Percentiles rank a stretch among this genome's conserved stretches.
phyloP scores from a whole-genome alignment of 2,113 vertebrate species.

The Crotophaga sulcirostris region DNA sequence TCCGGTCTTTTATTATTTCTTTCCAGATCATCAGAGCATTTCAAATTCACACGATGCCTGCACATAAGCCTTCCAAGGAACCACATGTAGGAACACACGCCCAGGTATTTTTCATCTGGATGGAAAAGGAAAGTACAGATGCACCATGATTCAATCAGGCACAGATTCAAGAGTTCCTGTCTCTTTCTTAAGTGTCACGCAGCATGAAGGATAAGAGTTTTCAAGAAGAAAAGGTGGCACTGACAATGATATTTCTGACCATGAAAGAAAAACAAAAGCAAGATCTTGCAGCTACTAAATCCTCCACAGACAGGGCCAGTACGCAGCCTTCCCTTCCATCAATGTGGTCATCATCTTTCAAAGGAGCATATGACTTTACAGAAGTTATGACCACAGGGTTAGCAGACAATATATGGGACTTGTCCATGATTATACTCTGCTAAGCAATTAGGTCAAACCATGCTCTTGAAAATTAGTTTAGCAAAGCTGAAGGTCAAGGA shows the following conservation, averaged over 20 bases:
- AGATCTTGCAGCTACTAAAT: background rate
- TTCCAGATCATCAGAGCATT: background rate
- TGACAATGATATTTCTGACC: background rate
- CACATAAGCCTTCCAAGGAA: background rate
- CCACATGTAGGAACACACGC: background rate
- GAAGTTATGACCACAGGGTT: constrained; percentile 11
- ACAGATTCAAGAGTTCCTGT: background rate
- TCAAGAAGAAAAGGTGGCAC: background rate
- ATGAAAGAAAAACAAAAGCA: background rate
- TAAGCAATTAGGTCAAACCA: constrained; percentile 63
- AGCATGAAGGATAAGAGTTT: background rate
- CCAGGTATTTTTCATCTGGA: background rate
- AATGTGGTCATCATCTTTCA: background rate
- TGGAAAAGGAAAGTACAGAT: background rate
- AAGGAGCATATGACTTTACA: background rate
- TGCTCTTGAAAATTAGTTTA: constrained; percentile 50
- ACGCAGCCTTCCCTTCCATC: background rate
- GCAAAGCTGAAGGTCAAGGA: constrained; percentile 26
- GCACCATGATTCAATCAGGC: background rate
- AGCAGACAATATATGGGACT: background rate
- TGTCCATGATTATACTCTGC: constrained; percentile 23
- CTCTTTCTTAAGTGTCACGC: background rate
- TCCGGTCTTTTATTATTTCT: background rate
- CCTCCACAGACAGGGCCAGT: background rate
- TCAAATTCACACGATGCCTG: background rate